Evolutionary conservation across 2,113 vertebrate species (phyloP).

Genomic region (Podilymbus podiceps): DNA sequence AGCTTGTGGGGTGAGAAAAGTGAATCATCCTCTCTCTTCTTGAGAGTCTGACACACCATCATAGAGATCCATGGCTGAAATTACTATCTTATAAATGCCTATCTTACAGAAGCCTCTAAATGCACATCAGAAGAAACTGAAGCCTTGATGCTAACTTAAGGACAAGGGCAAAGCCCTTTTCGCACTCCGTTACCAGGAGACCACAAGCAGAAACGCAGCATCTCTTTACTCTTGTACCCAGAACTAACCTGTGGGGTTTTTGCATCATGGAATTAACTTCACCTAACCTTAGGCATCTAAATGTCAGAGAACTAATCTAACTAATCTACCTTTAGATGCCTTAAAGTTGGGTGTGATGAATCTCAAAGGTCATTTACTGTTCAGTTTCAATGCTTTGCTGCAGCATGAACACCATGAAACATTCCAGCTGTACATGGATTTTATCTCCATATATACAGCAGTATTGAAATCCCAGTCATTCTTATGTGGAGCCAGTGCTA

Average conservation of each 20-base stretch:
- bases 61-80: background rate
- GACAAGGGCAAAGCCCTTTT: background rate
- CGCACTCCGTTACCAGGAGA: background rate
- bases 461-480: background rate
- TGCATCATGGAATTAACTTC: background rate
- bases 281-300: background rate
- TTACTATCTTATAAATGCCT: background rate
- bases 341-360: background rate
- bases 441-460: background rate
- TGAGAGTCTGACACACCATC: background rate
- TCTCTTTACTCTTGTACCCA: background rate
- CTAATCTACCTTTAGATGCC: background rate
- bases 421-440: background rate
- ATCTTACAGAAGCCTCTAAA: background rate
- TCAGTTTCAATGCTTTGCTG: background rate
- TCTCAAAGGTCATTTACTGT: background rate
- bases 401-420: background rate
- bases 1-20: background rate
- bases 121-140: background rate
- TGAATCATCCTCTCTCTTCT: background rate
- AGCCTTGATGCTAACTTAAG: background rate
- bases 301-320: background rate
- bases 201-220: background rate
- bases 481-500: background rate
- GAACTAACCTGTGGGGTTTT: background rate